Conservation (phyloP, 2,888 invertebrate species). For the Cataglyphis altisquamis region DNA sequence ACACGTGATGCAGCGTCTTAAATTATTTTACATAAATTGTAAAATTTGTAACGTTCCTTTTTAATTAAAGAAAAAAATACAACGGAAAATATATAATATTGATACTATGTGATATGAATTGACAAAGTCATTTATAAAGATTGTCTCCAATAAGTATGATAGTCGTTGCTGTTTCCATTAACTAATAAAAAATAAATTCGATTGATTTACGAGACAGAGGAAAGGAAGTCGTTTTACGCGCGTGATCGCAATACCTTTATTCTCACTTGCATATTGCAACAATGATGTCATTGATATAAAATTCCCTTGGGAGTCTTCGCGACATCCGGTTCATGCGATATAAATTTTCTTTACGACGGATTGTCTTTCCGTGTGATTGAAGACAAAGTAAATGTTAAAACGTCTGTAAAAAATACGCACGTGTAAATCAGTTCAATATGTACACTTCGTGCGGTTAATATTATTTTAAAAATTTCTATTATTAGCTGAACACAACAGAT, state of each 20-base stretch:
- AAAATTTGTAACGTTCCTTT: neutral
- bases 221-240: slow-evolving; percentile 61
- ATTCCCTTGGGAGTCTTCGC: slow-evolving; percentile 60
- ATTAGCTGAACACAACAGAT: slow-evolving; percentile 68
- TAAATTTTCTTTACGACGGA: slow-evolving; percentile 11
- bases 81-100: neutral
- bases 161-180: neutral
- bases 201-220: slow-evolving; percentile 40
- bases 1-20: neutral
- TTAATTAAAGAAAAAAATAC: neutral
- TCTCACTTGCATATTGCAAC: slow-evolving; percentile 24
- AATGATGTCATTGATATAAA: slow-evolving; percentile 46
- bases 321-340: slow-evolving; percentile 60
- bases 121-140: neutral
- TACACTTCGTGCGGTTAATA: neutral
- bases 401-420: neutral
- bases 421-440: slow-evolving; percentile 13
- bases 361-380: neutral
- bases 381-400: neutral
- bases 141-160: neutral
- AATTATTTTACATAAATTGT: slow-evolving; percentile 8
- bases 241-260: slow-evolving; percentile 55
- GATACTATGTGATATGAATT: neutral
- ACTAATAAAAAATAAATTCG: slow-evolving; percentile 37
- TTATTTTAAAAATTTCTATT: slow-evolving; percentile 69